phyloP scores from a whole-genome alignment of 30 jellyfish, hydroid and myxozoan genomes.

The Chironex yamaguchii region DNA sequence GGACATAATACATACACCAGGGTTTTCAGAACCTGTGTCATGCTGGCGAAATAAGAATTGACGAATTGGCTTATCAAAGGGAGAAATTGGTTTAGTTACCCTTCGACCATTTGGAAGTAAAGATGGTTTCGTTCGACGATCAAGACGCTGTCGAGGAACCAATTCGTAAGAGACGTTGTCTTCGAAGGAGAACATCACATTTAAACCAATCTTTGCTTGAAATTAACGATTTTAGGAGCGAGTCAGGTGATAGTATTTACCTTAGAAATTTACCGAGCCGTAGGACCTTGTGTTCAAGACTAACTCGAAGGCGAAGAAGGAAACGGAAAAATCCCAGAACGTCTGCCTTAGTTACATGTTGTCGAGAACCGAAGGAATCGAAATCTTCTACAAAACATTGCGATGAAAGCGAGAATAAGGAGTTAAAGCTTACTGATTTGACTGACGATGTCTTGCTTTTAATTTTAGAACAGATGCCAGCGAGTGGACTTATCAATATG shows the following conservation, averaged over 20 bases:
- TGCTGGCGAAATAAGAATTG: not conserved
- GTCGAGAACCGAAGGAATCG: not conserved
- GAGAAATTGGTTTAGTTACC: not conserved
- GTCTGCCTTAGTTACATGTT: not conserved
- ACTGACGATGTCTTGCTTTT: constrained; percentile 88
- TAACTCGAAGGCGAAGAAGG: constrained; percentile 15
- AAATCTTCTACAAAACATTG: constrained; percentile 2
- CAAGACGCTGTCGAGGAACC: not conserved
- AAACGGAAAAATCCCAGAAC: constrained; percentile 14
- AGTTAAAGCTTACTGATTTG: constrained; percentile 75
- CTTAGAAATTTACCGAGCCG: not conserved
- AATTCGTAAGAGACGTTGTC: not conserved
- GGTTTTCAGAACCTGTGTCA: not conserved
- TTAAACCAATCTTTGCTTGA: not conserved
- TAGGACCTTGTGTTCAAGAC: not conserved
- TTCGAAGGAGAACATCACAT: not conserved
- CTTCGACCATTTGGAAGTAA: not conserved
- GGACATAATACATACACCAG: not conserved
- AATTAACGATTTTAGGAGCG: not conserved
- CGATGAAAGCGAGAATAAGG: constrained; percentile 7
- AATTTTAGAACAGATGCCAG: constrained; percentile 91
- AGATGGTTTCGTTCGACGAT: not conserved
- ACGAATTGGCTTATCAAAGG: not conserved
- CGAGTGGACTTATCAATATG: constrained; percentile 82
- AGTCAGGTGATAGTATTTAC: not conserved